Base-by-base conservation (phyloP, 2,113 vertebrate genomes). In the Bolborhynchus lineola region DNA sequence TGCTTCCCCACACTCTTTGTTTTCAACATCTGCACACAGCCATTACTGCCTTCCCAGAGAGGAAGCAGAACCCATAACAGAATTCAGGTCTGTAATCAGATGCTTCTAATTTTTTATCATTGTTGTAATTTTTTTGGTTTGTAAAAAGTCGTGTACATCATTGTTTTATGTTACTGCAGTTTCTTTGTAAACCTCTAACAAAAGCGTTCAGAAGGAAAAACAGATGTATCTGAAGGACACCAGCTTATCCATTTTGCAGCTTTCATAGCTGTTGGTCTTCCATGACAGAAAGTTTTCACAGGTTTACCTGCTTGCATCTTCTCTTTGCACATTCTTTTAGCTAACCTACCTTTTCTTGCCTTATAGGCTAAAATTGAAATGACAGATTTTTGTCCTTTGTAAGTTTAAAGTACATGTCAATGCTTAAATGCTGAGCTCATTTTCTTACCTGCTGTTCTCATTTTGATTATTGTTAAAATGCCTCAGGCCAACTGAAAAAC, bases 371-470 rank as follows among this genome's bases (percentile, higher is more conserved):
- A 63, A 84, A 41, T 31, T 67, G 83, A 71, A 89, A 60, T 68
- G 62, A 71, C 80, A 59, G 60, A 6, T 4, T 71, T 81, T 77
- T 94, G 65, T 95, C 65, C 9, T 93, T 74, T 88, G 6, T 33
- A 91, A 71, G 29, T 75, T 75, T 35, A 31, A 86, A 92, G 75
- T 15, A 29, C 47, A 53, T 59, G 6, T 64, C 65, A 78, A 64
- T 70, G 29, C 64, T 88, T 92, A 71, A 93, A 63, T 1, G 0
- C 46, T 86, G 72, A 81, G 50, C 42, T 60, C 62, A 71, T 92
- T 88, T 92, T 46, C 57, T 59, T 93, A 91, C 91, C 83, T 86
- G 83, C 89, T 95, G 89, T 70, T 91, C 65, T 91, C 44, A 14
- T 93, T 84, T 82, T 84, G 52, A 60, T 78, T 82, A 64, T 55